These are phyloP conservation scores for Drosophila biarmipes DNA, from an alignment of 1,140 invertebrate species.

Conservation along the genomic window DNA sequence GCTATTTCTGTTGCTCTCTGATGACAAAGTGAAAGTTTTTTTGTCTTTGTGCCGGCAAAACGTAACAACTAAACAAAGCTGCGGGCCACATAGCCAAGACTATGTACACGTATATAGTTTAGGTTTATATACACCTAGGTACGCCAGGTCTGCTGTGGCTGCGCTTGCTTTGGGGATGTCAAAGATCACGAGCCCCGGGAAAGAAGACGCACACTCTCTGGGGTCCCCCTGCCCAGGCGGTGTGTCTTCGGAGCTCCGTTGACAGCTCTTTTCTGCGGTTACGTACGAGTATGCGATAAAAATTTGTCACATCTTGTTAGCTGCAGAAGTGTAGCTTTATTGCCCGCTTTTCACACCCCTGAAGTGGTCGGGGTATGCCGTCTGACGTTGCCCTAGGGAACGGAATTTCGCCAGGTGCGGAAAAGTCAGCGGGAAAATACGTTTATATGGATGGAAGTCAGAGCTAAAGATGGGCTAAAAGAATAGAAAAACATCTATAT, in stretches of 20 bases:
- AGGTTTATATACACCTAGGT: slow-evolving; percentile 30
- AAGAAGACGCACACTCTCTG: slow-evolving; percentile 37
- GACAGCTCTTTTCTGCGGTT: slow-evolving; percentile 54
- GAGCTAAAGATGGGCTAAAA: neutral
- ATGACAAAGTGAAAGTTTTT: slow-evolving; percentile 81
- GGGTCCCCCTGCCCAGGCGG: slow-evolving; percentile 14
- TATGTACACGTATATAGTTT: slow-evolving; percentile 36
- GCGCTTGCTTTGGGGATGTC: slow-evolving; percentile 52
- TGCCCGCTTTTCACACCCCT: slow-evolving; percentile 40
- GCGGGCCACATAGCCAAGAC: slow-evolving; percentile 52
- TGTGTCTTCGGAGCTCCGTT: slow-evolving; percentile 19
- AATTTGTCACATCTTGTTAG: slow-evolving; percentile 75
- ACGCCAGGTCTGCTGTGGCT: slow-evolving; percentile 19
- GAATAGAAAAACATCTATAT: neutral
- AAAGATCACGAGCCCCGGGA: slow-evolving; percentile 57
- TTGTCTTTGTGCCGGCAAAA: slow-evolving; percentile 66
- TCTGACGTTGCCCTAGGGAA: slow-evolving; percentile 9
- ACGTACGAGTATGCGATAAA: slow-evolving; percentile 59
- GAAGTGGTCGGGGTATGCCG: slow-evolving; percentile 25
- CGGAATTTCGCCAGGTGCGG: neutral
- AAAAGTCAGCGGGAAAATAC: neutral
- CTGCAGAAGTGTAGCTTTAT: slow-evolving; percentile 35
- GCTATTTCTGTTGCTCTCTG: slow-evolving; percentile 64
- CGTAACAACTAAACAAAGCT: slow-evolving; percentile 79
- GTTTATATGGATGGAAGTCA: neutral